Conservation (phyloP, 2,888 invertebrate species). For the Erpobdella octoculata region DNA sequence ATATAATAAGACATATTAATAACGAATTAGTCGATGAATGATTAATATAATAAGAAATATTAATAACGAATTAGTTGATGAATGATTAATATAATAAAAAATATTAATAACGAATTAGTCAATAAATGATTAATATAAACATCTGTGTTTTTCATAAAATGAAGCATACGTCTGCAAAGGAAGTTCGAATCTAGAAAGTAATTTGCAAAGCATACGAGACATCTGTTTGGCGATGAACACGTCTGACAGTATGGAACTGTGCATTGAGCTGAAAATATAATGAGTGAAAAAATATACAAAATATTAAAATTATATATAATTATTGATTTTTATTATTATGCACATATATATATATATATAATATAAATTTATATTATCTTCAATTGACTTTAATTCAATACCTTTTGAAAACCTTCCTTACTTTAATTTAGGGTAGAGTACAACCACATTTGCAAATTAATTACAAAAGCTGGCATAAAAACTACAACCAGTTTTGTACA, state of each 20-base stretch:
- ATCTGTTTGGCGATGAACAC: background rate
- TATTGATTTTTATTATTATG: background rate
- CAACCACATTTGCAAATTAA: no score
- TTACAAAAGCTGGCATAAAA: no score
- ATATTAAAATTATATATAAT: background rate
- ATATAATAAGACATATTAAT: background rate
- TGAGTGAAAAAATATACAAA: background rate
- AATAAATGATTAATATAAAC: background rate
- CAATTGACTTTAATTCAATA: no score
- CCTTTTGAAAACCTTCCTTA: no score
- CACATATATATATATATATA: background rate
- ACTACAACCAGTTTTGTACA: no score
- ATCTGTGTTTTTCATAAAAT: background rate
- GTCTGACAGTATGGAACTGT: background rate
- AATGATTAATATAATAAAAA: background rate
- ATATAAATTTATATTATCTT: no score
- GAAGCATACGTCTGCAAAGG: background rate
- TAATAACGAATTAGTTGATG: background rate
- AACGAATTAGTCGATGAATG: background rate
- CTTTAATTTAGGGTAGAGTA: no score
- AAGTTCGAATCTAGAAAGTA: constrained; percentile 3
- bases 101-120: background rate
- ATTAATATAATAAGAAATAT: background rate
- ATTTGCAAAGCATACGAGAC: background rate
- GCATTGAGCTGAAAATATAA: background rate